phyloP scores from a whole-genome alignment of 2,797 vertebrate species.

The Zenarchopterus dispar region DNA sequence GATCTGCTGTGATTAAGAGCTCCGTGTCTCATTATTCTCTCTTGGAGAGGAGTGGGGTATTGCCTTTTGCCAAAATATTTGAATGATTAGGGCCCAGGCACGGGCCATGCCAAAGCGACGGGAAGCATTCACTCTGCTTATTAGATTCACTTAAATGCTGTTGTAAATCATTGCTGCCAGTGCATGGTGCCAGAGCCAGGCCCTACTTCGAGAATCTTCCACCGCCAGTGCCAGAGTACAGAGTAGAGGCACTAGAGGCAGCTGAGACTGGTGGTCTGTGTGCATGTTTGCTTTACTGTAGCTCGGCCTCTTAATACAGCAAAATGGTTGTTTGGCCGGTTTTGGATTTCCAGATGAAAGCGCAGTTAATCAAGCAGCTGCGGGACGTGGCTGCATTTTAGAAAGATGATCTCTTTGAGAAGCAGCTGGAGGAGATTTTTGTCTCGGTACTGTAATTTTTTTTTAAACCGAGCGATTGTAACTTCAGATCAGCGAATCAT shows the following conservation, averaged over 20 bases:
- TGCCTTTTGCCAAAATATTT: conserved; percentile 94
- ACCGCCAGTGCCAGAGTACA: conserved; percentile 65
- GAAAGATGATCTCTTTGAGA: conserved; percentile 50
- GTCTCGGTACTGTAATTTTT: conserved; percentile 55
- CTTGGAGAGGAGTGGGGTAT: conserved; percentile 83
- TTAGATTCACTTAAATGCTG: conserved; percentile 92
- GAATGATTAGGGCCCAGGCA: conserved; percentile 92
- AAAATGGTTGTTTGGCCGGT: conserved; percentile 61
- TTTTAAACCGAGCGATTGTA: conserved; percentile 53
- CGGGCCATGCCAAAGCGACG: conserved; percentile 90
- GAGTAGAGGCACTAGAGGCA: conserved; percentile 58
- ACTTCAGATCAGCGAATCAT: conserved; percentile 50
- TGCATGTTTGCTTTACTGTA: conserved; percentile 67
- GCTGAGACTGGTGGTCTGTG: conserved; percentile 55
- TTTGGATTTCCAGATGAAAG: conserved; percentile 57
- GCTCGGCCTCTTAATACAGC: conserved; percentile 50
- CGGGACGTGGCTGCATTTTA: conserved; percentile 39
- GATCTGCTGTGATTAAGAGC: conserved; percentile 96
- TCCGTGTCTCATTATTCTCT: conserved; percentile 86
- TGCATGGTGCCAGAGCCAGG: conserved; percentile 73
- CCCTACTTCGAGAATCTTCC: conserved; percentile 72
- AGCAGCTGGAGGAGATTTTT: conserved; percentile 63
- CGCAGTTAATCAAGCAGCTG: conserved; percentile 57
- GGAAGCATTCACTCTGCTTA: conserved; percentile 94
- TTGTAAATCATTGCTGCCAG: conserved; percentile 91